Evolutionary conservation across 2,797 vertebrate species (phyloP).

Genomic region (Peromyscus attwateri): DNA sequence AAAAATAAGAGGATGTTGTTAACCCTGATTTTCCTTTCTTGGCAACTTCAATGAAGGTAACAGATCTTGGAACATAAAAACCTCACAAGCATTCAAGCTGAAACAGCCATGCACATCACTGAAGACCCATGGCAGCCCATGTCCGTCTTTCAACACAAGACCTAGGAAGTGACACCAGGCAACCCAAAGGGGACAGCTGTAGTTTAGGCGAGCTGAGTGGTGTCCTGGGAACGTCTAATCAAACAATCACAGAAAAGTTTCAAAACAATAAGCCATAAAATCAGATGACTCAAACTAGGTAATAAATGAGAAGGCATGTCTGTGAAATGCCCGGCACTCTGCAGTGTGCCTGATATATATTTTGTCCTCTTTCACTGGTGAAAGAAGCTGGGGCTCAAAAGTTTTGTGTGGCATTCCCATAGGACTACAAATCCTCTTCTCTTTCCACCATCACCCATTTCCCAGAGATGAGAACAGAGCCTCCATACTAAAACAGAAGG

Average conservation of each 20-base stretch:
- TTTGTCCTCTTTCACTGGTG: background rate
- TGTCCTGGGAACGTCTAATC: background rate
- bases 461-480: background rate
- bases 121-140: background rate
- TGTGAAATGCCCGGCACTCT: background rate
- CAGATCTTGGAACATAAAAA: background rate
- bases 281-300: background rate
- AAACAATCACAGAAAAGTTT: constrained; percentile 19
- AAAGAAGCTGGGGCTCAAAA: background rate
- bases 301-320: background rate
- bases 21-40: constrained; percentile 23
- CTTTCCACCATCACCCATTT: background rate
- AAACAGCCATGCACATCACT: background rate
- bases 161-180: background rate
- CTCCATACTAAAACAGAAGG: background rate
- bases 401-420: background rate
- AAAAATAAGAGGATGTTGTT: background rate
- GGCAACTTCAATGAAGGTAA: background rate
- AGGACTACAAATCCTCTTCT: background rate
- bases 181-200: background rate
- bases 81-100: background rate
- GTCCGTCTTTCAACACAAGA: background rate
- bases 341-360: background rate
- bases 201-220: background rate
- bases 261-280: constrained; percentile 22